phyloP scores from a whole-genome alignment of 2,797 vertebrate species.

The Gobio occitaniae region DNA sequence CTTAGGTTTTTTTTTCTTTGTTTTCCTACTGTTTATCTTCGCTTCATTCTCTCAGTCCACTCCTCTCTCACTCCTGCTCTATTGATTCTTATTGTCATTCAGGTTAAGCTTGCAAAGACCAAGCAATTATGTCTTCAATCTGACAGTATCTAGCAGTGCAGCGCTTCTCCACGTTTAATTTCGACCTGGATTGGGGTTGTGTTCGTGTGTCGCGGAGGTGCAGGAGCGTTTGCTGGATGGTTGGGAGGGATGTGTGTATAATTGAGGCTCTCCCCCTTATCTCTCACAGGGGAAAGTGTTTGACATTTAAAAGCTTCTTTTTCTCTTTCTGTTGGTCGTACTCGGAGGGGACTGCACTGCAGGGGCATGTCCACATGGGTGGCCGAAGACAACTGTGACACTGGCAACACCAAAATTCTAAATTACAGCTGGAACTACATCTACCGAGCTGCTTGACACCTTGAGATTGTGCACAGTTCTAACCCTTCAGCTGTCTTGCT shows the following conservation, averaged over 20 bases:
- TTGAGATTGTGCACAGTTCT: not conserved
- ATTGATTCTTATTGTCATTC: slow-evolving; percentile 57
- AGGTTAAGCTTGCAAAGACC: slow-evolving; percentile 48
- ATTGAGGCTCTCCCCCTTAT: slow-evolving; percentile 68
- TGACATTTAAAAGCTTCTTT: slow-evolving; percentile 73
- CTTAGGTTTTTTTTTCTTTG: not conserved
- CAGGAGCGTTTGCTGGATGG: slow-evolving; percentile 46
- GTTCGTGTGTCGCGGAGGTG: slow-evolving; percentile 34
- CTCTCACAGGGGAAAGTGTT: slow-evolving; percentile 68
- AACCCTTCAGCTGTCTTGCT: not conserved
- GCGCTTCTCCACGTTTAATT: slow-evolving; percentile 58
- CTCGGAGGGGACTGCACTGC: not conserved
- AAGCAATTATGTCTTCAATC: slow-evolving; percentile 61
- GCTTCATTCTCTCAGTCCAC: slow-evolving; percentile 10
- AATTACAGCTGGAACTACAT: not conserved
- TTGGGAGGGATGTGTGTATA: slow-evolving; percentile 48
- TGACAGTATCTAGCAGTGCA: slow-evolving; percentile 57
- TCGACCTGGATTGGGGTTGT: slow-evolving; percentile 31
- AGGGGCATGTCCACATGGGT: not conserved
- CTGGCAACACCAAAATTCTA: not conserved
- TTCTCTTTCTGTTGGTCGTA: slow-evolving; percentile 36
- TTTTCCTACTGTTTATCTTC: slow-evolving; percentile 14
- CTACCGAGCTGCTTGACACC: not conserved
- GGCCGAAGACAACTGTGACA: not conserved
- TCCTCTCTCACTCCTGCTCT: slow-evolving; percentile 10